Evolutionary conservation across 30 jellyfish, hydroid and myxozoan species (phyloP), one percentile per base, ranked within the genome.

Genomic region (Turritopsis dohrnii): DNA sequence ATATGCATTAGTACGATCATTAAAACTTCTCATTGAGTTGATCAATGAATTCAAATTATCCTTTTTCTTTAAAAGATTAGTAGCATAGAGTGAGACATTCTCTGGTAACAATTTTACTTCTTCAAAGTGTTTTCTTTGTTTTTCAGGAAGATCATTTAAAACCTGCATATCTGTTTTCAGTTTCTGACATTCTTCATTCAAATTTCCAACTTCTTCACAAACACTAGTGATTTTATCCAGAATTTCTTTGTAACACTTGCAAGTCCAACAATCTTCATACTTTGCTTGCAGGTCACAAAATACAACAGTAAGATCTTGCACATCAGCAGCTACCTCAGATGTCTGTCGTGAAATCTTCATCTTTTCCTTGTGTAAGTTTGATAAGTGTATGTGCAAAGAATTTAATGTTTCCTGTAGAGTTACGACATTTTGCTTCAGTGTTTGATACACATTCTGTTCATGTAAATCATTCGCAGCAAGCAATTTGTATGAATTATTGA

Each of bases 401-500:
- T 23, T 69, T 19, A 69, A n/a, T 69, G 22, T 23, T 7, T 69
- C 77, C 19, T 69, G 77, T n/a, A 69, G 17, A 69, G 77, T n/a
- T 69, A 27, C 8, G 16, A 69, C 77, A 69, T 69, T 69, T 27
- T n/a, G 31, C 77, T 69, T 21, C 9, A 69, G 77, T 23, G 31
- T 69, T n/a, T 69, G 31, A 69, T 7, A 69, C 77, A 69, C 77
- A 69, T 19, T 7, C 9, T 69, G 77, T 7, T 19, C 77, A 69
- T 69, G 31, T 69, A 27, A 69, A 69, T 69, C 77, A 27, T 69
- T 69, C 1, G 30, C 77, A 69, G 77, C 77, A 1, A 69, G 77
- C 19, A 69, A n/a, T 69, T 69, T 69, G 30, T 69, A 69, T 69
- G 77, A 69, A 69, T 69, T 69, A 69, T 69, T 69, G 30, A 69